Base-by-base conservation (phyloP, 53 echinoderm and acorn worm genomes). In the Echinarachnius parma region DNA sequence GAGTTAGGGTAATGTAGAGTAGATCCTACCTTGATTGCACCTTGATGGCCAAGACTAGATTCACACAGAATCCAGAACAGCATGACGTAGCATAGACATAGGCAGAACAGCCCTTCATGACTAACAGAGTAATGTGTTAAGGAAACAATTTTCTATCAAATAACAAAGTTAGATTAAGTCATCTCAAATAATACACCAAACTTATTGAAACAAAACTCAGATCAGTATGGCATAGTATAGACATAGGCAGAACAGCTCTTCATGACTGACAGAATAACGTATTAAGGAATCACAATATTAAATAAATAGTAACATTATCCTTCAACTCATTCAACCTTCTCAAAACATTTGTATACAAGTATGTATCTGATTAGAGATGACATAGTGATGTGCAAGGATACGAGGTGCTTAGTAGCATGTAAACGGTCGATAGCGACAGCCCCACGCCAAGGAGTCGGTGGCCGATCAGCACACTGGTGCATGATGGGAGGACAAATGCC, bases 61-160 rank as follows among this genome's bases (percentile, higher is more conserved):
- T 98, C 98, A 82, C 91, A 85, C 53, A 91, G 79, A 31, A 98
- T 55, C 98, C 98, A 98, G 36, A 81, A 81, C 32, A 91, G 76
- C 88, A 98, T 88, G 36, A 92, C 80, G 47, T 88, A 85, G 44
- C 85, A 88, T 24, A 98, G 64, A 7, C 80, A 80, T 19, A 98
- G 31, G 31, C 79, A 91, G 62, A 98, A 98, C 25, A 98, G 77
- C 15, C 88, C 91, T 61, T 98, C 98, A 81, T 98, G 98, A 16
- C 98, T 70, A 69, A 56, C 69, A 84, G 84, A 2, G n/a, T 7
- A 52, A 83, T 15, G 21, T 21, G 25, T 35, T 19, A 60, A 34
- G 44, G 14, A 77, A 25, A 31, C 35, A n/a, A n/a, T n/a, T n/a
- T n/a, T n/a, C n/a, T n/a, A n/a, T n/a, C n/a, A n/a, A n/a, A n/a